Conservation (phyloP, 2,888 invertebrate species). For the Tuta absoluta region DNA sequence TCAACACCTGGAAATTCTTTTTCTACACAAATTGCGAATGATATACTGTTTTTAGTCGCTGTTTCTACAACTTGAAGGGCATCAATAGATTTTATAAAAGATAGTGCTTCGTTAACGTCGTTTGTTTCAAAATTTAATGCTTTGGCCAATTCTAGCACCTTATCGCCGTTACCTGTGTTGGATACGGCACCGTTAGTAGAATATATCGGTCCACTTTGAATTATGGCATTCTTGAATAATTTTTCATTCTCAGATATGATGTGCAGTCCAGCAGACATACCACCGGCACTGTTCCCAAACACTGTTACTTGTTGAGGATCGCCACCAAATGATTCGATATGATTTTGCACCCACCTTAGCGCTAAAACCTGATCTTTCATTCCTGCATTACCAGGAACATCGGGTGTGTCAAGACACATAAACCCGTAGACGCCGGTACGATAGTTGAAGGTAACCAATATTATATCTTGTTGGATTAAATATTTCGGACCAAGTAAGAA, state of each 20-base stretch:
- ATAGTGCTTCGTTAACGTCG: slow-evolving; percentile 38
- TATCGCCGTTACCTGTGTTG: slow-evolving; percentile 31
- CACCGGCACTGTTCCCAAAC: slow-evolving; percentile 37
- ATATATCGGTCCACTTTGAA: slow-evolving; percentile 52
- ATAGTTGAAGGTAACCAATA: slow-evolving; percentile 42
- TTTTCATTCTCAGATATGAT: slow-evolving; percentile 48
- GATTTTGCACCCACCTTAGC: slow-evolving; percentile 37
- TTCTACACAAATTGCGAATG: slow-evolving; percentile 43
- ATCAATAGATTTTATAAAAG: slow-evolving; percentile 35
- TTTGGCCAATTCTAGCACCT: slow-evolving; percentile 36
- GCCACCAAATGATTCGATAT: slow-evolving; percentile 38
- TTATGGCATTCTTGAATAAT: slow-evolving; percentile 52
- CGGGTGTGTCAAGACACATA: slow-evolving; percentile 38
- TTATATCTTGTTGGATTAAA: slow-evolving; percentile 39
- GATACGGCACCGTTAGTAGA: slow-evolving; percentile 32
- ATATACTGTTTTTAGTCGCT: background rate
- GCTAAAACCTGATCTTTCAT: slow-evolving; percentile 38
- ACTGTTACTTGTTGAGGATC: slow-evolving; percentile 35
- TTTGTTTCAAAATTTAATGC: slow-evolving; percentile 37
- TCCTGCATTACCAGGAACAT: slow-evolving; percentile 40
- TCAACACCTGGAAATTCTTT: slow-evolving; percentile 44
- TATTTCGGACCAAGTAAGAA: slow-evolving; percentile 38
- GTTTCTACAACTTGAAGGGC: slow-evolving; percentile 39
- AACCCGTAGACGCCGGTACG: slow-evolving; percentile 40
- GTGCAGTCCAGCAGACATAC: slow-evolving; percentile 40